Evolutionary conservation across 2,888 invertebrate species (phyloP).

Genomic region (Drosophila glabriapex): DNA sequence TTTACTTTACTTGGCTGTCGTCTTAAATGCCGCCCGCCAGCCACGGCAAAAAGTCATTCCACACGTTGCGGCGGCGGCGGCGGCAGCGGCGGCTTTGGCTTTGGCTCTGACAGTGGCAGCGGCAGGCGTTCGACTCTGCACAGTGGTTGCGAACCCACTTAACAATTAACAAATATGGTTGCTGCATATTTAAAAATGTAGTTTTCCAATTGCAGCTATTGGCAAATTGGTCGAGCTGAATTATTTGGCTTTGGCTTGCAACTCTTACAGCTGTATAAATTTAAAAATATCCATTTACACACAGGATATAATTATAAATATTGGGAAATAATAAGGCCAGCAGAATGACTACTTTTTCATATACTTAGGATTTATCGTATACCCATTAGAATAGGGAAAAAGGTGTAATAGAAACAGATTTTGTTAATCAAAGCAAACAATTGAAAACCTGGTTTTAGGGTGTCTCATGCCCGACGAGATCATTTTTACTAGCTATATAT

Average conservation of each 20-base stretch:
- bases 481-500: too few species aligned
- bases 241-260: background rate
- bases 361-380: background rate
- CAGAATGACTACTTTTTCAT: background rate
- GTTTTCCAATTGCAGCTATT: background rate
- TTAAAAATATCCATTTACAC: background rate
- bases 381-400: background rate
- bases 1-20: slow-evolving; percentile 71
- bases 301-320: background rate
- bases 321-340: background rate
- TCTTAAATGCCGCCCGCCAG: slow-evolving; percentile 61
- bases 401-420: background rate
- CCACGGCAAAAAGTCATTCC: slow-evolving; percentile 69
- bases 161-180: background rate
- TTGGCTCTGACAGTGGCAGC: slow-evolving; percentile 9
- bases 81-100: slow-evolving; percentile 3
- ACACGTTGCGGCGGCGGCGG: slow-evolving; percentile 48
- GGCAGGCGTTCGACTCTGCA: slow-evolving; percentile 14
- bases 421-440: background rate
- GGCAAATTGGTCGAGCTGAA: background rate
- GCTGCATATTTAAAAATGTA: background rate
- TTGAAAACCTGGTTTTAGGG: background rate
- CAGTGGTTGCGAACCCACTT: slow-evolving; percentile 14
- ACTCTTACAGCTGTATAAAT: too few species aligned
- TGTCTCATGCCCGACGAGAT: background rate